Base-by-base conservation (phyloP, 2,888 invertebrate species). In the Dione juno region DNA sequence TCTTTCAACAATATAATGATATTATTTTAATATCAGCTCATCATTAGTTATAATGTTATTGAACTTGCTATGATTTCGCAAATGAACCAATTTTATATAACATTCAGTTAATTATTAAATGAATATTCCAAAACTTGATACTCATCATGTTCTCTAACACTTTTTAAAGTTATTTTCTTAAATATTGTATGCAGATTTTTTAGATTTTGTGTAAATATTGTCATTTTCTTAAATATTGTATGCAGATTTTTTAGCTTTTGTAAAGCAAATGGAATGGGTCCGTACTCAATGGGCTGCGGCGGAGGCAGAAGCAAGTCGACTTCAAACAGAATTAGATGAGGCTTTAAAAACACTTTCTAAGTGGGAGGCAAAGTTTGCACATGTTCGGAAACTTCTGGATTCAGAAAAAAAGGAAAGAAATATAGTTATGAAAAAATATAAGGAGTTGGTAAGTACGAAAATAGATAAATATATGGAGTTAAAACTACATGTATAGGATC, bases 381-480 rank as follows among this genome's bases (percentile, higher is more conserved):
- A 97, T 85, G 97, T 97, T 0, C 94, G 98, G 68, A 96, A 96
- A 77, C 92, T 98, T 52, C 90, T 98, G 0, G 98, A 98, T 79
- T 95, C 95, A 73, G 98, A 98, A 81, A 96, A 96, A 78, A 94
- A 95, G 74, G 95, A 95, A 66, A 92, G 96, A 21, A 94, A 95
- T 69, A 93, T 94, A 78, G 95, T 95, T 0, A 95, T 97, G 84
- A 94, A 95, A 74, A 97, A 97, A 71, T 94, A 96, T 73, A 95
- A 95, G 85, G 93, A 94, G 79, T 89, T 96, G 93, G 96, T 96
- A 21, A 53, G 68, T 53, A 28, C n/a, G n/a, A n/a, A n/a, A n/a
- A n/a, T n/a, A n/a, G n/a, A n/a, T n/a, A n/a, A n/a, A n/a, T n/a
- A n/a, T n/a, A n/a, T n/a, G n/a, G n/a, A n/a, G n/a, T n/a, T n/a